Evolutionary conservation across 2,113 vertebrate species (phyloP), one percentile per base, ranked within the genome.

Genomic region (Rhipidura dahli): DNA sequence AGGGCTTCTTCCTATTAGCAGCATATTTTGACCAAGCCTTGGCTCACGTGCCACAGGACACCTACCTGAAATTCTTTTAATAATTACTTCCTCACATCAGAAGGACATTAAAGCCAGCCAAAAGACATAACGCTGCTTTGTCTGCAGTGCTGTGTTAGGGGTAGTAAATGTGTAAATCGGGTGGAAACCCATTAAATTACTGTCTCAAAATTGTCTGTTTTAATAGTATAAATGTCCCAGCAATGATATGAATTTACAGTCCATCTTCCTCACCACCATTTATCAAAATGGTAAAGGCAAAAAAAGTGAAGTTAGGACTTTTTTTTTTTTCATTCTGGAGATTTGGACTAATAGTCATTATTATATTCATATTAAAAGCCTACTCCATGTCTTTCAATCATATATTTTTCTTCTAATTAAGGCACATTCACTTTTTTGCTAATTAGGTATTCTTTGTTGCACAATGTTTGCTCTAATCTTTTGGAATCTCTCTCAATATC

Each of bases 401-500:
- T 90, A 93, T 70, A 89, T 92, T 97, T 97, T 95, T 95, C 96
- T 94, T 89, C 96, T 98, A 98, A 98, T 98, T 98, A 97, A 97
- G 96, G 97, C 96, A 96, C 96, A 98, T 97, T 97, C 98, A 96
- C 92, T 97, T 97, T 97, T 97, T 97, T 98, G 92, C 97, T 98
- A 98, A 98, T 99, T 98, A 98, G 97, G 96, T 97, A 97, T 97
- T 97, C 97, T 98, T 98, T 98, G 98, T 98, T 98, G 97, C 97
- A 97, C 97, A 97, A 96, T 98, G 97, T 98, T 98, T 98, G 97
- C 98, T 97, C 97, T 98, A 98, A 98, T 99, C 98, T 97, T 98
- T 97, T 83, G 96, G 97, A 97, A 98, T 98, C 97, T 95, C 97
- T 98, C 98, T 98, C 98, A 95, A 96, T 98, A 98, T 98, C 98